Base-by-base conservation (phyloP, 2,888 invertebrate genomes). In the Chloromyia formosa region DNA sequence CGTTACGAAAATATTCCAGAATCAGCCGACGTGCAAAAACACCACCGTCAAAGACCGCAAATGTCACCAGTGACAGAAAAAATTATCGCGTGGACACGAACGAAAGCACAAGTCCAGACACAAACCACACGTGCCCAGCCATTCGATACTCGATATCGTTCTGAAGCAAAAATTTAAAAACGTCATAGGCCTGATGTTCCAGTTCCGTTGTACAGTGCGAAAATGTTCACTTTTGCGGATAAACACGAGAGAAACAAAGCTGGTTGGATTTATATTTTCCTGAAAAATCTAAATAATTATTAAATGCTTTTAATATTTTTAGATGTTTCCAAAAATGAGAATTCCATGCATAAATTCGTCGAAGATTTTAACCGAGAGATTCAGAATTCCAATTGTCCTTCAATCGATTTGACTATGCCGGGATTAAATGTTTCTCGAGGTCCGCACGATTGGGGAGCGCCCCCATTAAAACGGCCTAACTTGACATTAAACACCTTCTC, bases 341-440 rank as follows among this genome's bases (percentile, higher is more conserved):
- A 73, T 60, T 73, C 73, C 20, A 73, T 60, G 73, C n/a, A 23
- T 45, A 60, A 73, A 49, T 73, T 73, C 12, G 73, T 73, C 27
- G 61, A 61, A 22, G 53, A 61, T 7, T 69, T 69, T 45, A 66
- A 49, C 22, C 16, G 49, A 49, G 66, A 49, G 2, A 69, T 58
- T 14, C 7, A 35, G 7, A 18, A 56, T 12, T 16, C 18, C 58
- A 12, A 7, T 27, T 53, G 27, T 54, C 54, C 54, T 35, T 16
- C 71, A n/a, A 27, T 42, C 22, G 58, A 58, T 20, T 40, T 54
- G 14, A 35, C 45, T n/a, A 16, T 27, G 23, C 2, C 22, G 2
- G 1, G 14, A 42, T n/a, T 64, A 2, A 64, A 42, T 10, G n/a
- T 49, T n/a, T n/a, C 49, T 49, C 49, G 16, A 12, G 16, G 1